Evolutionary conservation across 2,797 vertebrate species (phyloP).

Genomic region (Melanogrammus aeglefinus): DNA sequence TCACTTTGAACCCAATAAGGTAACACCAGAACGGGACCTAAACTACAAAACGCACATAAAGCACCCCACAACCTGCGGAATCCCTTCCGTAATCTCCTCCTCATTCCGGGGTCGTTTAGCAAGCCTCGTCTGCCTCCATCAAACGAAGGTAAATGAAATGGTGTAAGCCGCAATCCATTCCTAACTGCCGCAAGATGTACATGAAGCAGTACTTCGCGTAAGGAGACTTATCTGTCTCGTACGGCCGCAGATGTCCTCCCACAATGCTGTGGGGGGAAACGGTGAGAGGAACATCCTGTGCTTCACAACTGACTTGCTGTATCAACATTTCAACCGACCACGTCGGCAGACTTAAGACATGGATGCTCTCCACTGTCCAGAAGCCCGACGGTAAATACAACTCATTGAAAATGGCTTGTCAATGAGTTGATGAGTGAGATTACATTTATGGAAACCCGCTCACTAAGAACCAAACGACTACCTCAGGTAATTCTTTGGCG

Average conservation of each 20-base stretch:
- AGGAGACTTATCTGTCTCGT: constrained; percentile 16
- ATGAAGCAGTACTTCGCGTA: constrained; percentile 14
- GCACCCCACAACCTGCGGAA: constrained; percentile 12
- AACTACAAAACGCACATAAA: not conserved
- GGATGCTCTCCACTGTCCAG: not conserved
- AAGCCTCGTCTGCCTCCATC: not conserved
- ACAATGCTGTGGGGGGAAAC: constrained; percentile 1
- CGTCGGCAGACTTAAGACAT: not conserved
- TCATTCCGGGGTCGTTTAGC: not conserved
- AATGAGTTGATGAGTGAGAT: not conserved
- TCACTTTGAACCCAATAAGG: constrained; percentile 1
- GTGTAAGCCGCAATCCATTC: constrained; percentile 1
- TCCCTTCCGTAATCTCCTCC: constrained; percentile 16
- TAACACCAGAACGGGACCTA: not conserved
- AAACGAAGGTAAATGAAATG: constrained; percentile 6
- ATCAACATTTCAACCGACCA: not conserved
- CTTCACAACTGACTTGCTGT: not conserved
- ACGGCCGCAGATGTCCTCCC: not conserved
- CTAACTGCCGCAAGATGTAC: constrained; percentile 15
- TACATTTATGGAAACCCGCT: not conserved
- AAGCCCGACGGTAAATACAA: not conserved
- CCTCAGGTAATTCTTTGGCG: no score
- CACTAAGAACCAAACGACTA: no score
- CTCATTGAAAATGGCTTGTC: not conserved
- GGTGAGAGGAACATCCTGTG: not conserved